Evolutionary conservation across 2,113 vertebrate species (phyloP).

Genomic region (Riparia riparia): DNA sequence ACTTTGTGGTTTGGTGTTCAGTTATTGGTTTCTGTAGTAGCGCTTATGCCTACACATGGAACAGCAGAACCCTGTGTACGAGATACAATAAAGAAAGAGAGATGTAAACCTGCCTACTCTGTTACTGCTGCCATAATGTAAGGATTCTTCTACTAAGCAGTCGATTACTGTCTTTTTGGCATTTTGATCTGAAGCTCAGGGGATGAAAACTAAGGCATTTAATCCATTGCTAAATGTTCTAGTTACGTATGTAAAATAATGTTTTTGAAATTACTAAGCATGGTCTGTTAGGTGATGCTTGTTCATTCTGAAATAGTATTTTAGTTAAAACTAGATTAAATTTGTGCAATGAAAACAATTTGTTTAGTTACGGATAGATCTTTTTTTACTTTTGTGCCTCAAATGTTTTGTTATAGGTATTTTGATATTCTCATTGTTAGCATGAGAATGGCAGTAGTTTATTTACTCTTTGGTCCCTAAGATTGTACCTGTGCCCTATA

Average conservation of each 20-base stretch:
- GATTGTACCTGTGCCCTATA: neutral
- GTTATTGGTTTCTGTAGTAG: constrained; percentile 60
- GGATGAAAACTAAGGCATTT: neutral
- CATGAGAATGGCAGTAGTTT: neutral
- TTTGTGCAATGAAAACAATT: neutral
- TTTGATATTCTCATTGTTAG: constrained; percentile 3
- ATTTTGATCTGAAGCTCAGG: neutral
- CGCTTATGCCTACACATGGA: neutral
- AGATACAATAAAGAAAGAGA: constrained; percentile 41
- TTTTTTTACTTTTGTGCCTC: neutral
- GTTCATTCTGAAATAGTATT: neutral
- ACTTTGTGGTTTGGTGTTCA: constrained; percentile 60
- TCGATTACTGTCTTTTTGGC: neutral
- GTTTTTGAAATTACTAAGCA: neutral
- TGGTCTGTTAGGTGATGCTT: neutral
- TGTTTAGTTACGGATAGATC: neutral
- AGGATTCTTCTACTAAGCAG: neutral
- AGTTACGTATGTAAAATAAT: neutral
- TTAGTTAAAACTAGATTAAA: constrained; percentile 14
- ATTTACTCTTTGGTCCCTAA: neutral
- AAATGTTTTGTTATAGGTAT: neutral
- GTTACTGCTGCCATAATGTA: neutral
- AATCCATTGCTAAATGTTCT: neutral
- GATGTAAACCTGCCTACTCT: constrained; percentile 15
- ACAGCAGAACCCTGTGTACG: constrained; percentile 7